Base-by-base conservation (phyloP, 2,888 invertebrate species). In the Mantis religiosa region DNA sequence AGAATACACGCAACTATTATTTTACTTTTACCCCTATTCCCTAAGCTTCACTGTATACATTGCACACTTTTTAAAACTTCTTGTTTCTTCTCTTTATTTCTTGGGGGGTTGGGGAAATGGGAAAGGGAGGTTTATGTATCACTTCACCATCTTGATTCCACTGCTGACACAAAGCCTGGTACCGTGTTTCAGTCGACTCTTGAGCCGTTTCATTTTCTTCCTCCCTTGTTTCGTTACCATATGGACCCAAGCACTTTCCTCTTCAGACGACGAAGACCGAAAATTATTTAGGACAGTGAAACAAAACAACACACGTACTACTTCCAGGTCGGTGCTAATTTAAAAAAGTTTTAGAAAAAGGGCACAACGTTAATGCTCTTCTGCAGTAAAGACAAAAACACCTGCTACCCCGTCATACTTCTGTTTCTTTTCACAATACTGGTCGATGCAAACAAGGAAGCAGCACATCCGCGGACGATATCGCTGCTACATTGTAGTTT, bases 371-470 rank as follows among this genome's bases (percentile, higher is more conserved):
- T 71, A 71, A 71, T 71, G 25, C 25, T 71, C 54, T 15, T 20
- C 54, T n/a, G 87, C 28, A 34, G 41, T 82, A 82, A 87, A 87
- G 82, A 28, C 28, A 81, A 28, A 87, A 34, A 87, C 87, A 87
- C 87, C 82, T 87, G 87, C 82, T 87, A 87, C 87, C 87, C 87
- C 87, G 82, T 87, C 82, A 87, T 88, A 88, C 15, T 25, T 83
- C 83, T 28, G 54, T 47, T 12, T 47, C 54, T 47, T 87, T 87
- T 87, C 87, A 87, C 87, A 87, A 28, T 87, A 87, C 87, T 81
- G 87, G 87, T 81, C 87, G 87, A 87, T 82, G 87, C 87, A 82
- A 87, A 87, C 87, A 82, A 87, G 87, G 87, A 87, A 87, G 87
- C 41, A 82, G 82, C 20, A 82, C 20, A 71, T 71, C 15, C 54